Base-by-base conservation (phyloP, 2,888 invertebrate genomes). In the Drosophila leonis region DNA sequence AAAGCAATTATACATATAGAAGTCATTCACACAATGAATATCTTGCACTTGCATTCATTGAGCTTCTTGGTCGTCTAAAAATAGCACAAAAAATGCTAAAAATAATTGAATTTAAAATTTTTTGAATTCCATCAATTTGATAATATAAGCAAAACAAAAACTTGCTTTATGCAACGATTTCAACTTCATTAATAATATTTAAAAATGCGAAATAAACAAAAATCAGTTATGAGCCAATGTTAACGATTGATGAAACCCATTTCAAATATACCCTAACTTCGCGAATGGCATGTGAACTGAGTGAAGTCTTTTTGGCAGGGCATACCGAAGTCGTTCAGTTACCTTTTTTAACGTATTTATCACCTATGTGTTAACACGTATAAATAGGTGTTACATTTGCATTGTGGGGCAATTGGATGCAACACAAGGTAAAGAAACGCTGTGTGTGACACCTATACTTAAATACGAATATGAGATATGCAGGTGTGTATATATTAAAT, bases 11-110 rank as follows among this genome's bases (percentile, higher is more conserved):
- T 49, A 49, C 6, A 18, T 48, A 48, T 31, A 12, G n/a, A 48
- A 29, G 29, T 31, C n/a, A 59, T 44, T 65, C 31, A 8, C 52
- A 61, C 33, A 48, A 39, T 24, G 39, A 70, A 54, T 41, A 29
- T 44, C 10, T 48, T 49, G 35, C 57, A 74, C 66, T 72, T 81
- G 82, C 81, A 57, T 70, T 67, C 71, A 83, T 83, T 83, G 49
- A 79, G 56, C 42, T 39, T 62, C 37, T 51, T 63, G 56, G 62
- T 46, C 39, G 37, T 49, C 71, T 79, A 76, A 75, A 71, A 75
- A 82, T 82, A 83, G 67, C 20, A 13, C 24, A 48, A 61, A 67
- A 52, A 54, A 54, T 72, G 69, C 70, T 20, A 67, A 31, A 72
- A 65, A 64, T 73, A 62, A 20, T 24, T 78, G 29, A 54, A 29